phyloP scores from a whole-genome alignment of 2,113 vertebrate species.

The Isichthys henryi region DNA sequence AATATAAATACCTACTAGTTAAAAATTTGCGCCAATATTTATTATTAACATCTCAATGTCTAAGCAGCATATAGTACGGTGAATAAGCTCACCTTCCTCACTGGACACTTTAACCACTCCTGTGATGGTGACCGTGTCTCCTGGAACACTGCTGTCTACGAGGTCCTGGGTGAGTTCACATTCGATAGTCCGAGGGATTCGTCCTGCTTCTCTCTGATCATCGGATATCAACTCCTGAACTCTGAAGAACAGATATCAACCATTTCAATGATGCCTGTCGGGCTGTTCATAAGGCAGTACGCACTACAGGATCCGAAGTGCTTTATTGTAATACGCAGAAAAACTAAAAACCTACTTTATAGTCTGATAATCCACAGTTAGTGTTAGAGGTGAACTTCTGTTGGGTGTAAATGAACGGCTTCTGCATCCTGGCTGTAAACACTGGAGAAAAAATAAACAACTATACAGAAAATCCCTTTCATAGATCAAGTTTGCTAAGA shows the following conservation, averaged over 20 bases:
- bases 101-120: constrained; percentile 84
- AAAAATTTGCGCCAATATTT: background rate
- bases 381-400: constrained; percentile 81
- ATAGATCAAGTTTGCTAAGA: background rate
- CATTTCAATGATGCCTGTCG: background rate
- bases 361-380: constrained; percentile 91
- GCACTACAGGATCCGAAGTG: background rate
- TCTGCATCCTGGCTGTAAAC: constrained; percentile 69
- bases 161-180: constrained; percentile 89
- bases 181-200: constrained; percentile 91
- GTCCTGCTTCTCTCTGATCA: constrained; percentile 83
- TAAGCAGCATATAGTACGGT: no score
- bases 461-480: background rate
- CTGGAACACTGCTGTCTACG: constrained; percentile 91
- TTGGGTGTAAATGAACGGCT: constrained; percentile 71
- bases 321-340: background rate
- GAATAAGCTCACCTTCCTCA: constrained; percentile 67
- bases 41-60: background rate
- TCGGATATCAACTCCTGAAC: constrained; percentile 87
- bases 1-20: background rate
- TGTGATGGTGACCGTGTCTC: constrained; percentile 81
- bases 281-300: no score
- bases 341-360: constrained; percentile 67
- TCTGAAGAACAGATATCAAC: constrained; percentile 48
- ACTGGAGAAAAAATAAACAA: constrained; percentile 52